Conservation (phyloP, 35 echinoderm and acorn worm genomes). For the Ophiothrix spiculata region DNA sequence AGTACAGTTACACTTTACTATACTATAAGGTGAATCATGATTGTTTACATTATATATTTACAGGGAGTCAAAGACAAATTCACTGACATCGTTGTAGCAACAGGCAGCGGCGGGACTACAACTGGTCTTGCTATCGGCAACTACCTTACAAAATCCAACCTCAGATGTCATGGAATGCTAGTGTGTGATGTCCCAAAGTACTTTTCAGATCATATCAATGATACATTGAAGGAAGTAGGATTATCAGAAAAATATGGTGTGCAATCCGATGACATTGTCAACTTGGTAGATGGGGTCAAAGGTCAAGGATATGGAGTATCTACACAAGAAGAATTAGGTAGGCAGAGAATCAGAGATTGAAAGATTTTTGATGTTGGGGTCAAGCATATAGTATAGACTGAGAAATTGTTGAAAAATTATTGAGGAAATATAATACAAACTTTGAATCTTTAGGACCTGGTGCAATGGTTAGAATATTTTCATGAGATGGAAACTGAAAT, state of each 20-base stretch:
- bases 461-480: too few species aligned
- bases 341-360: too few species aligned
- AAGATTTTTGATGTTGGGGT: too few species aligned
- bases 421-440: too few species aligned
- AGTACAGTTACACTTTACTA: neutral
- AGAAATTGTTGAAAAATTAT: too few species aligned
- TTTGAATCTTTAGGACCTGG: too few species aligned
- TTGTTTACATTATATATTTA: neutral
- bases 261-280: constrained; percentile 42
- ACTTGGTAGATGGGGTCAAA: constrained; percentile 60
- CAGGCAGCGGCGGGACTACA: constrained; percentile 68
- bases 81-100: constrained; percentile 51
- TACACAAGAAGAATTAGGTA: constrained; percentile 57
- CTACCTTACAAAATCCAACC: constrained; percentile 54
- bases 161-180: constrained; percentile 52
- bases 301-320: constrained; percentile 61
- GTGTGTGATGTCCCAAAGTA: constrained; percentile 40
- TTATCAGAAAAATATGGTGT: neutral
- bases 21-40: neutral
- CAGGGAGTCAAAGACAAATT: constrained; percentile 54
- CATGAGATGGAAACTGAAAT: too few species aligned
- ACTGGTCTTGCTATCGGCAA: constrained; percentile 68
- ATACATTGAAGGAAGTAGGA: constrained; percentile 27
- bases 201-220: constrained; percentile 33
- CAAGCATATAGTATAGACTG: too few species aligned